These are phyloP conservation scores for Paracanthobrama guichenoti DNA, from an alignment of 2,113 vertebrate species.

Conservation along the genomic window DNA sequence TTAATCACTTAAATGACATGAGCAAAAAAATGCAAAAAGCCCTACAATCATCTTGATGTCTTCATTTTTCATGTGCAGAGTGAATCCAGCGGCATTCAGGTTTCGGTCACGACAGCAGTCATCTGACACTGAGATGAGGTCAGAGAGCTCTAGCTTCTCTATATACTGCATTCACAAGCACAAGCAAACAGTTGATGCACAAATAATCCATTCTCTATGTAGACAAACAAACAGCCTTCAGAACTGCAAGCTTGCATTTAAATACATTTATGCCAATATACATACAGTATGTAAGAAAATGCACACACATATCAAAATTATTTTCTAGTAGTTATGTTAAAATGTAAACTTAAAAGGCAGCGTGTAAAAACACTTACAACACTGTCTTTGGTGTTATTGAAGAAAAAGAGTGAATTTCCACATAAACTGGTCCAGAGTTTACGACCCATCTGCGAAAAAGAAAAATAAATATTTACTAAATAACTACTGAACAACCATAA, in stretches of 20 bases:
- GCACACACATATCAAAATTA: neutral
- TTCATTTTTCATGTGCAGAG: constrained; percentile 63
- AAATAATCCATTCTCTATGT: neutral
- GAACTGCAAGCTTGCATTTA: neutral
- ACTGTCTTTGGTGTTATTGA: constrained; percentile 69
- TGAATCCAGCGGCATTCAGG: constrained; percentile 62
- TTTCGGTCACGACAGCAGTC: constrained; percentile 65
- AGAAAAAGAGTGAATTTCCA: constrained; percentile 79
- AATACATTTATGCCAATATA: neutral
- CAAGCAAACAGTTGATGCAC: constrained; percentile 21
- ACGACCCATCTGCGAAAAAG: constrained; percentile 69
- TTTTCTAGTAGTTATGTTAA: neutral
- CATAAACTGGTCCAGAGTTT: constrained; percentile 81
- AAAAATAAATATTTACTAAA: neutral
- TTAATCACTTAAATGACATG: no score
- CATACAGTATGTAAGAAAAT: constrained; percentile 22
- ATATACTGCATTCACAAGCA: constrained; percentile 70
- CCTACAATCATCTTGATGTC: constrained; percentile 77
- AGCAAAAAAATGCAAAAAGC: no score
- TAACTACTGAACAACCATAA: neutral
- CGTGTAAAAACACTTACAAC: constrained; percentile 67
- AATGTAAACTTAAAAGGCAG: neutral
- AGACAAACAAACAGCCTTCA: neutral
- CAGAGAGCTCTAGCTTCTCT: constrained; percentile 77
- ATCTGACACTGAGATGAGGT: constrained; percentile 70